Evolutionary conservation across 2,888 invertebrate species (phyloP).

Genomic region (Dynastes tityus): DNA sequence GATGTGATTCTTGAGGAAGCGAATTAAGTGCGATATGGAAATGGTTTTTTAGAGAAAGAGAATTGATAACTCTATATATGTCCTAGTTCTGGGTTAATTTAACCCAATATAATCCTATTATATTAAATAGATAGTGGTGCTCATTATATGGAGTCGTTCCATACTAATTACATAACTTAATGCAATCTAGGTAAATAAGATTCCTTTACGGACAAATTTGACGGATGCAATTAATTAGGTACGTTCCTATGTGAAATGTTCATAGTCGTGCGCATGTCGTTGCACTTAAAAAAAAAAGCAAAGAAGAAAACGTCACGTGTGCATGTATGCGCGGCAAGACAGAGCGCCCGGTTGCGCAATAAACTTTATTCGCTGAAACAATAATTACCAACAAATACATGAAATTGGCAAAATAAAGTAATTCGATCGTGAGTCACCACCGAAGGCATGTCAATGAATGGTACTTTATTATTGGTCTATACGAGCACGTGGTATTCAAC

Average conservation of each 20-base stretch:
- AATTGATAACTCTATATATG: no score
- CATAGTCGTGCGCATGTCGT: conserved; percentile 30
- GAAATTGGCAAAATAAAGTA: conserved; percentile 45
- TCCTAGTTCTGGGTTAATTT: no score
- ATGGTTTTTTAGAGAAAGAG: no score
- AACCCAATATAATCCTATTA: no score
- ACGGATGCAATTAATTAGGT: conserved; percentile 31
- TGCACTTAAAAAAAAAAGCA: neutral
- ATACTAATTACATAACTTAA: conserved; percentile 25
- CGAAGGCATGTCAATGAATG: conserved; percentile 49
- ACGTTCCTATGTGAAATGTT: conserved; percentile 7
- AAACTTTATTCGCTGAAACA: conserved; percentile 35
- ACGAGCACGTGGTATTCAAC: conserved; percentile 50
- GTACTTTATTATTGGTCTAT: conserved; percentile 51
- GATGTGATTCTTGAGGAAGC: no score
- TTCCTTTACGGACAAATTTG: conserved; percentile 33
- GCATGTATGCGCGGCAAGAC: conserved; percentile 1
- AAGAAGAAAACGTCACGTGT: conserved; percentile 31
- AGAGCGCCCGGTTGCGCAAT: conserved; percentile 16
- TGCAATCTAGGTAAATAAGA: conserved; percentile 3
- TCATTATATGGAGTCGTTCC: neutral
- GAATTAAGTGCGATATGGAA: no score
- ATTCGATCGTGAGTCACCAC: conserved; percentile 49
- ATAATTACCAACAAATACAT: conserved; percentile 41
- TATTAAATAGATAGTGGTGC: no score